Conservation (phyloP, 2,797 vertebrate species). For the Ispidina picta region DNA sequence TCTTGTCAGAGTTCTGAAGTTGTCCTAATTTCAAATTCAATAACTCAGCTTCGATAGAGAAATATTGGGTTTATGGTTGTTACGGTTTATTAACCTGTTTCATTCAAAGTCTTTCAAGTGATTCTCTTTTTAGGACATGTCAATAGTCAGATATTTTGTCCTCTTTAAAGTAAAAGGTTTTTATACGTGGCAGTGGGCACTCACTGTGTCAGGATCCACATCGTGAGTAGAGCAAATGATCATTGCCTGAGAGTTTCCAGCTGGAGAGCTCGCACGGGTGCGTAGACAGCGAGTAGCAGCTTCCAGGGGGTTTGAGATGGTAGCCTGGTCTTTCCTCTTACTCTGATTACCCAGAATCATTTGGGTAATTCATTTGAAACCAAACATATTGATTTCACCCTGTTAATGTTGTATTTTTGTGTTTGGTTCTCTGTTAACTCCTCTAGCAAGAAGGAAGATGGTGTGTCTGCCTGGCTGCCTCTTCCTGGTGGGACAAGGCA, state of each 20-base stretch:
- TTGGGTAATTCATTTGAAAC: not conserved
- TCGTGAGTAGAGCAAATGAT: not conserved
- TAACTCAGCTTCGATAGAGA: not conserved
- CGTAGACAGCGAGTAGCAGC: not conserved
- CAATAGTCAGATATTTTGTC: not conserved
- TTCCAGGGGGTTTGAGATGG: not conserved
- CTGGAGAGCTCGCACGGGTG: fast-evolving
- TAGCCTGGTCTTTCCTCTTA: not conserved
- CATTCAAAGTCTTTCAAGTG: not conserved
- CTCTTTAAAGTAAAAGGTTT: not conserved
- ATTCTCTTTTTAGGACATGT: not conserved
- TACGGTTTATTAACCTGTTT: not conserved
- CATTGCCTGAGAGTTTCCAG: not conserved
- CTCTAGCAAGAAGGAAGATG: not conserved
- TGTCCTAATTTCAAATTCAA: not conserved
- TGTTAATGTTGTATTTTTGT: not conserved
- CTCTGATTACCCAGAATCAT: not conserved
- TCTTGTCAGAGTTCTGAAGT: not conserved
- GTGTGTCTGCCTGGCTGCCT: not conserved
- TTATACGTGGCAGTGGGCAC: not conserved
- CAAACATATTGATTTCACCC: not conserved
- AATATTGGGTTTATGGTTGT: too few relatives aligned
- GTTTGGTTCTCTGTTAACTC: not conserved
- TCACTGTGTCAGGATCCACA: not conserved
- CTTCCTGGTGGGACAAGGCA: not conserved